Base-by-base conservation (phyloP, 2,797 vertebrate genomes). In the Oceanodroma leucorhoa region DNA sequence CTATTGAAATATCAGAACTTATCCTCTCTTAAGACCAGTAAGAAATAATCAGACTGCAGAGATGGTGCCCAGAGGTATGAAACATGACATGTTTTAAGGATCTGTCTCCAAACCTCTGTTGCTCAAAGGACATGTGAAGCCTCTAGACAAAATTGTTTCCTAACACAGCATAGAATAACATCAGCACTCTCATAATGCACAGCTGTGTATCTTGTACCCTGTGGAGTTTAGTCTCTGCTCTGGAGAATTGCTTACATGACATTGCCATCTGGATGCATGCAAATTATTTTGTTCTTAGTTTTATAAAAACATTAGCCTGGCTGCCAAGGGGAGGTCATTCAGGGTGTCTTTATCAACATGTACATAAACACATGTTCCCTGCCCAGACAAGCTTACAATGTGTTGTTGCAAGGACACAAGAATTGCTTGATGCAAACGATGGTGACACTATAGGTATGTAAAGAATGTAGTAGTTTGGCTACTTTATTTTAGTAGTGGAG, bases 221-320 rank as follows among this genome's bases (percentile, higher is more conserved):
- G 36, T 93, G 66, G 93, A 94, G 83, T 77, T 90, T 16, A 90
- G 69, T 65, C 84, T 66, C 66, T 86, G 66, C 94, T 93, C 89
- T 87, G 57, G 92, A 96, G 93, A 93, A 90, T 83, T 93, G 40
- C 87, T 96, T 94, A 96, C 90, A 94, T 84, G 94, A 71, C 81
- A 90, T 40, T 91, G 79, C 84, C 93, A 96, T 97, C 94, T 97
- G 94, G 95, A 95, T 87, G 85, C 90, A 89, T 90, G 87, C 70
- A 87, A 94, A 91, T 90, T 90, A 83, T 84, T 91, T 94, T 91
- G 90, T 90, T 94, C 92, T 94, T 80, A 54, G 77, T 70, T 94
- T 91, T 67, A 82, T 69, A 90, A 89, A 95, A 90, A 75, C 67
- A 70, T 82, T 79, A 87, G 54, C 72, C 46, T 92, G 87, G 62